Evolutionary conservation across 2,797 vertebrate genomes (phyloP).

Genomic region (Channa striata): DNA sequence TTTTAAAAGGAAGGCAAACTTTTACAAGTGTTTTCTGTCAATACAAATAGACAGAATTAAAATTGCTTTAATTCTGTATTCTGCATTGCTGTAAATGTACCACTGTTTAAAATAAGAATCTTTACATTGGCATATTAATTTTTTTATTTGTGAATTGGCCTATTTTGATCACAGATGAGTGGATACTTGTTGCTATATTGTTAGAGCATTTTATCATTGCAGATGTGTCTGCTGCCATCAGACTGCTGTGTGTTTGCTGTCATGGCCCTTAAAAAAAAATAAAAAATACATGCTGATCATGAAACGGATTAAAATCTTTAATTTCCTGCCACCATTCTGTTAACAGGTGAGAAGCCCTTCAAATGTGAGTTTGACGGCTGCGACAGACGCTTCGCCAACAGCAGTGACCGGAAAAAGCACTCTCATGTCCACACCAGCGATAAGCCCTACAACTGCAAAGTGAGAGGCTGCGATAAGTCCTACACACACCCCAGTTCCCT

Average conservation of each 20-base stretch:
- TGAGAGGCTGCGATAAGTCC: slow-evolving; percentile 98
- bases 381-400: slow-evolving; percentile 98
- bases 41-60: background rate
- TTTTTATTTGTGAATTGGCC: too few species aligned
- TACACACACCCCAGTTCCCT: slow-evolving; percentile 98
- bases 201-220: background rate
- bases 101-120: too few species aligned
- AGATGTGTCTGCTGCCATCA: background rate
- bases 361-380: slow-evolving; percentile 98
- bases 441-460: slow-evolving; percentile 99
- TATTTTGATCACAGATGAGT: background rate
- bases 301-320: background rate
- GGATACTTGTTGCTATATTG: slow-evolving; percentile 24
- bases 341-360: slow-evolving; percentile 97
- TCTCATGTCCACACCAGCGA: slow-evolving; percentile 99
- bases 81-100: background rate
- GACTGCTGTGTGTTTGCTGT: background rate
- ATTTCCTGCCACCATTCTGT: slow-evolving; percentile 37
- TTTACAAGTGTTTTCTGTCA: slow-evolving; percentile 15
- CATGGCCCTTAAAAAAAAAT: background rate
- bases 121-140: too few species aligned
- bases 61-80: background rate
- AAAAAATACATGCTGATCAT: background rate
- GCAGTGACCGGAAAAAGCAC: slow-evolving; percentile 99
- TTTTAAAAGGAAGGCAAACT: slow-evolving; percentile 35